These are phyloP conservation scores for Etheostoma spectabile DNA, from an alignment of 2,113 vertebrate species.

Conservation along the genomic window DNA sequence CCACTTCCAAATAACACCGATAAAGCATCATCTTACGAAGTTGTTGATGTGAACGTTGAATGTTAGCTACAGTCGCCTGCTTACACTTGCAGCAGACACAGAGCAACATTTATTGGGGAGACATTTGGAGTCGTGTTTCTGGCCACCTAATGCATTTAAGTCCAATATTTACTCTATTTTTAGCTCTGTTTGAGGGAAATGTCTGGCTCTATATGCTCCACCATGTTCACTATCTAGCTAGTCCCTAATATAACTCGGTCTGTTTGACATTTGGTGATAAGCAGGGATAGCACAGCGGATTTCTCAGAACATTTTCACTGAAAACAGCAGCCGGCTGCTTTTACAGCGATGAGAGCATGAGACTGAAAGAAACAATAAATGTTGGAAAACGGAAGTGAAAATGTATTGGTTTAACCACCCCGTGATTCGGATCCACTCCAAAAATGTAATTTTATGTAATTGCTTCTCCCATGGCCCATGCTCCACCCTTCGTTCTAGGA, in stretches of 20 bases:
- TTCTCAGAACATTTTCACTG: neutral
- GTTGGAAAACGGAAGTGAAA: too few species aligned
- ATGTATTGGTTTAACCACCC: too few species aligned
- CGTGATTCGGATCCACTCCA: too few species aligned
- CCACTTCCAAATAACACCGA: neutral
- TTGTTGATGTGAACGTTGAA: neutral
- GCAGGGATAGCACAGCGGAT: neutral
- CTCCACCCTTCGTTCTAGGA: too few species aligned
- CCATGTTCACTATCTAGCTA: neutral
- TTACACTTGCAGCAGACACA: neutral
- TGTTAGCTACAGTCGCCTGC: neutral
- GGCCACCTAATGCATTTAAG: neutral
- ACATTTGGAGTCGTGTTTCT: neutral
- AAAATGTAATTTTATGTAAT: too few species aligned
- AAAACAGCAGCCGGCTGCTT: neutral
- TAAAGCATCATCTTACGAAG: neutral
- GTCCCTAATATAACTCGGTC: neutral
- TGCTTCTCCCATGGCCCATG: too few species aligned
- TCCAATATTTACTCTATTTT: neutral
- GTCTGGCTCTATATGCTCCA: neutral
- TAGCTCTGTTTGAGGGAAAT: neutral
- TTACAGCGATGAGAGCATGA: neutral
- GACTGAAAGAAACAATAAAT: neutral
- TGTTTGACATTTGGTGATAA: neutral
- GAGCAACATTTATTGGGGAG: neutral